Conservation (phyloP, 2,888 invertebrate species). For the Hirtodrosophila cameraria region DNA sequence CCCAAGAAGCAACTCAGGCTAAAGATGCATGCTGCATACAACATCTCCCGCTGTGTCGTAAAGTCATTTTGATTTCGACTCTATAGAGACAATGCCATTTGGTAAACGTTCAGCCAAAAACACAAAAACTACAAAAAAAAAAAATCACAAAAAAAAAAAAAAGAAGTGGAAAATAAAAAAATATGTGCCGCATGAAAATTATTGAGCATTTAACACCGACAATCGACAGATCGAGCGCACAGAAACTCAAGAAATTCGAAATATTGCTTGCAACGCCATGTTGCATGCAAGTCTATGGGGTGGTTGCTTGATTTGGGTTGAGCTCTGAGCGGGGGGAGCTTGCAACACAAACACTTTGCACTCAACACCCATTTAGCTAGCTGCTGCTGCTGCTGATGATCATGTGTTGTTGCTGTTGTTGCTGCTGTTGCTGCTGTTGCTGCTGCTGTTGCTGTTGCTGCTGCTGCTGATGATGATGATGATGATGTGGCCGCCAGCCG, state of each 20-base stretch:
- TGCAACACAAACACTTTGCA: conserved; percentile 73
- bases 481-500: conserved; percentile 67
- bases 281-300: conserved; percentile 33
- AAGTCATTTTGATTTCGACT: conserved; percentile 59
- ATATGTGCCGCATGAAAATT: conserved; percentile 50
- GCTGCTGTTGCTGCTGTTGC: conserved; percentile 35
- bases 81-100: conserved; percentile 65
- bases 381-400: conserved; percentile 41
- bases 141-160: background rate
- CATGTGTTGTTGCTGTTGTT: conserved; percentile 20
- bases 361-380: conserved; percentile 79
- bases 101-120: conserved; percentile 22
- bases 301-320: conserved; percentile 7
- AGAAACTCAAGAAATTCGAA: conserved; percentile 21
- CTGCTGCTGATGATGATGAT: conserved; percentile 47
- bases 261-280: conserved; percentile 38
- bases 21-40: conserved; percentile 66
- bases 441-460: conserved; percentile 56
- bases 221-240: conserved; percentile 46
- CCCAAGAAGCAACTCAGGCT: conserved; percentile 30
- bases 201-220: conserved; percentile 74
- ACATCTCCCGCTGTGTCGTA: conserved; percentile 77
- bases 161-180: no score
- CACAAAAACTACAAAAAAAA: conserved; percentile 5
- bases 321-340: conserved; percentile 1